Percentiles rank a stretch among this genome's conserved stretches.
These are phyloP conservation scores for Actinostola sp. DNA, from an alignment of 92 coral and sea anemone species.

Conservation along the genomic window DNA sequence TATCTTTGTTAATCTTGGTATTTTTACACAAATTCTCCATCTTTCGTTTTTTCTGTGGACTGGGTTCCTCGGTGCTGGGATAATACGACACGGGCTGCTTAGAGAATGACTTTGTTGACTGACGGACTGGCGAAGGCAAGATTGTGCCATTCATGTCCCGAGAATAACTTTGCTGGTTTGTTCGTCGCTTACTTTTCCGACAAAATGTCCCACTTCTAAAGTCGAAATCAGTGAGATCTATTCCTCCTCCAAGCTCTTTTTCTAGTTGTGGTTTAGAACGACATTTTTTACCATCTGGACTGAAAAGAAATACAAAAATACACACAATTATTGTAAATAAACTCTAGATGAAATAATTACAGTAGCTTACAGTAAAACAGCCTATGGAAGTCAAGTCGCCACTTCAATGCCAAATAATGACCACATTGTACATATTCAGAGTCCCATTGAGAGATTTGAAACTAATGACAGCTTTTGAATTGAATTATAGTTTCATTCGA, in stretches of 20 bases:
- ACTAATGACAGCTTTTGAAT: no score
- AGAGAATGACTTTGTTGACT: slow-evolving; percentile 87
- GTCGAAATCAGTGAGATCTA: slow-evolving; percentile 94
- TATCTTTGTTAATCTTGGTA: slow-evolving; percentile 70
- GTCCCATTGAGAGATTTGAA: no score
- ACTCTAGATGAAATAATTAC: neutral
- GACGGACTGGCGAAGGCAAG: slow-evolving; percentile 81
- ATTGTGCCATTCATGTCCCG: slow-evolving; percentile 79
- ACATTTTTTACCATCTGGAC: slow-evolving; percentile 98
- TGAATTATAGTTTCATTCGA: no score
- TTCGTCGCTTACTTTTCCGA: slow-evolving; percentile 78
- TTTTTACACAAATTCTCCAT: slow-evolving; percentile 52
- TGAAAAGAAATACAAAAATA: slow-evolving; percentile 32
- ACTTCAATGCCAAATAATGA: no score
- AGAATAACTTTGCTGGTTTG: slow-evolving; percentile 68
- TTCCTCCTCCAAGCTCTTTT: slow-evolving; percentile 82
- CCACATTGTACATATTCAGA: no score
- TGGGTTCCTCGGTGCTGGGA: slow-evolving; percentile 54
- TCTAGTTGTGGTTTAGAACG: slow-evolving; percentile 98
- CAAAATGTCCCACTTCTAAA: slow-evolving; percentile 90
- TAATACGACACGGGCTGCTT: slow-evolving; percentile 89
- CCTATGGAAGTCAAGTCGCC: no score
- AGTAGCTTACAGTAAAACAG: no score
- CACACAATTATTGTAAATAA: neutral
- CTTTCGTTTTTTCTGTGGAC: slow-evolving; percentile 63